These are phyloP conservation scores for Misgurnus anguillicaudatus DNA, from an alignment of 2,113 vertebrate genomes.

Conservation along the genomic window DNA sequence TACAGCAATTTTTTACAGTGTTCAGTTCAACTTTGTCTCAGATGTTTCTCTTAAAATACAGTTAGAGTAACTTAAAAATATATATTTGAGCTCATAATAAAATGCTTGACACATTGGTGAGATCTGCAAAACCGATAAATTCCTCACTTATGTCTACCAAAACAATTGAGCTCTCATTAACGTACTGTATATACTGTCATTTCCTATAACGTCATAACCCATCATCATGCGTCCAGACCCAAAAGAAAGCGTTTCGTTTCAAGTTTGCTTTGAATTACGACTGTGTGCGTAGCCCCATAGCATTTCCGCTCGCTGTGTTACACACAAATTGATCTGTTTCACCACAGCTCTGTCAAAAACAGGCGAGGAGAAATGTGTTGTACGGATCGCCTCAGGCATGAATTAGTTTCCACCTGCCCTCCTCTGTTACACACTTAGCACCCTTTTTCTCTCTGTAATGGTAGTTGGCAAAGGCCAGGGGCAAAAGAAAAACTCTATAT, in stretches of 20 bases:
- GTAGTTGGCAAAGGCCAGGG: constrained; percentile 50
- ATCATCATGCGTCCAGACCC: neutral
- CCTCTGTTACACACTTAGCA: constrained; percentile 58
- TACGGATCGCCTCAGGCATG: constrained; percentile 52
- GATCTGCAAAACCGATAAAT: no score
- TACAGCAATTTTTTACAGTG: no score
- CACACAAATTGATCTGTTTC: constrained; percentile 44
- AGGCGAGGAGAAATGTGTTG: constrained; percentile 52
- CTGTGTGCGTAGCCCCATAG: constrained; percentile 11
- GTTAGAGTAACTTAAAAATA: no score
- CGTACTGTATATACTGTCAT: no score
- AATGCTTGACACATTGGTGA: no score
- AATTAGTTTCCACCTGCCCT: constrained; percentile 61
- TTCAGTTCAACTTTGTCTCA: no score
- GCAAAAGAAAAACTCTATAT: constrained; percentile 55
- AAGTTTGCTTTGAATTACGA: no score
- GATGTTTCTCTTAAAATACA: no score
- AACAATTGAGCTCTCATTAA: no score
- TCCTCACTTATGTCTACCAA: no score
- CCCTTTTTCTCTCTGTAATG: constrained; percentile 57
- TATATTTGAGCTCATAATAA: no score
- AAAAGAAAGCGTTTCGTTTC: neutral
- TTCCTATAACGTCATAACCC: neutral
- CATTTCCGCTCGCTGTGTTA: constrained; percentile 34
- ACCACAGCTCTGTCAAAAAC: constrained; percentile 28